These are phyloP conservation scores for Perdita meconis DNA, from an alignment of 2,888 invertebrate species.

Conservation along the genomic window DNA sequence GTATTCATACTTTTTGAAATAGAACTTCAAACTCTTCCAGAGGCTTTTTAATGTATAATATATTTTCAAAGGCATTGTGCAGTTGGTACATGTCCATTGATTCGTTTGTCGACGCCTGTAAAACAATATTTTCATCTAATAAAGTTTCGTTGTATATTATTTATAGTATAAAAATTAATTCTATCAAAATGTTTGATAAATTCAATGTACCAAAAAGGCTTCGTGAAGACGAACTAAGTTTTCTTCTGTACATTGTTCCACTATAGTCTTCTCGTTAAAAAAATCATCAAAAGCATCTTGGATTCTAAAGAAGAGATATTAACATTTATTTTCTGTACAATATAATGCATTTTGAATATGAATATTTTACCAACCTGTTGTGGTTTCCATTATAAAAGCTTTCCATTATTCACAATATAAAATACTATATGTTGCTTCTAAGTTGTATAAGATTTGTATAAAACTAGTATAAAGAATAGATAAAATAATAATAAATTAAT, in stretches of 20 bases:
- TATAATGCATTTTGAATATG: constrained; percentile 7
- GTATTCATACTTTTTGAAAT: constrained; percentile 86
- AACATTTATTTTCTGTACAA: not conserved
- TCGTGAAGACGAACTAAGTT: constrained; percentile 72
- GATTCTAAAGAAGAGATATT: constrained; percentile 52
- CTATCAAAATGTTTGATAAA: not conserved
- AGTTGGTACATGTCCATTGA: constrained; percentile 70
- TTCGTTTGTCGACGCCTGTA: constrained; percentile 63
- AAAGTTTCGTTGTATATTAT: not conserved
- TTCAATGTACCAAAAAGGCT: constrained; percentile 69
- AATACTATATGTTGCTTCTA: not conserved
- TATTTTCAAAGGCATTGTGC: constrained; percentile 66
- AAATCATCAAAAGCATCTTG: constrained; percentile 63
- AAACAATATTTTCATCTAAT: not conserved
- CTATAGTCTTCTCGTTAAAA: constrained; percentile 67
- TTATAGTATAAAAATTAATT: not conserved
- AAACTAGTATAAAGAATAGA: constrained; percentile 8
- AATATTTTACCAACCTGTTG: constrained; percentile 42
- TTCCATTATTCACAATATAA: constrained; percentile 45
- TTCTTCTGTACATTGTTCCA: constrained; percentile 74
- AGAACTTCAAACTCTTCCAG: constrained; percentile 87
- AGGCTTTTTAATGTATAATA: constrained; percentile 68
- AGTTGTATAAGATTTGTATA: constrained; percentile 8
- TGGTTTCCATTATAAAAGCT: constrained; percentile 28
- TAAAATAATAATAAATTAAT: not conserved